phyloP scores from a whole-genome alignment of 2,113 vertebrate species.

The Ploceus nigricollis region DNA sequence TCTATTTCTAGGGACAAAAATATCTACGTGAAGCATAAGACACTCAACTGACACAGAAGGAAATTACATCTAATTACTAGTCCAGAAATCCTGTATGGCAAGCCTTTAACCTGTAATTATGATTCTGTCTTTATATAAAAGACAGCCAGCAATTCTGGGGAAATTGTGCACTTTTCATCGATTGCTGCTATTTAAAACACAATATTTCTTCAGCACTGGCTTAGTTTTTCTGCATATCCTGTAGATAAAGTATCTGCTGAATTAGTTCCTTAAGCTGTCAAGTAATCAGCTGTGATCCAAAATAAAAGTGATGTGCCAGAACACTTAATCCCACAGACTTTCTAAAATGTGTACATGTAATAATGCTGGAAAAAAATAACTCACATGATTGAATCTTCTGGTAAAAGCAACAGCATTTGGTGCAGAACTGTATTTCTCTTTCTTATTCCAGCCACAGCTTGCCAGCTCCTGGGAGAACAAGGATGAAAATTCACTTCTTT shows the following conservation, averaged over 20 bases:
- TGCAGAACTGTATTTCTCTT: slow-evolving; percentile 96
- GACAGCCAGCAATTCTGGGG: background rate
- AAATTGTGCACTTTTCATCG: background rate
- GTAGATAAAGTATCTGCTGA: background rate
- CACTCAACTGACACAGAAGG: background rate
- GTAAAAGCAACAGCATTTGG: slow-evolving; percentile 98
- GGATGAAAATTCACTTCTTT: background rate
- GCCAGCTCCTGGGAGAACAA: slow-evolving; percentile 87
- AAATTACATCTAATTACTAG: background rate
- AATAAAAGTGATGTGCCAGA: background rate
- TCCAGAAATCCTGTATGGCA: background rate
- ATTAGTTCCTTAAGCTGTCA: background rate
- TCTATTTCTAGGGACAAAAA: background rate
- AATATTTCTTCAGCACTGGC: background rate
- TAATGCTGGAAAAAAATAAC: slow-evolving; percentile 13
- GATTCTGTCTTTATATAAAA: background rate
- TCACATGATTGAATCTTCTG: slow-evolving; percentile 97
- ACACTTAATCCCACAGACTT: background rate
- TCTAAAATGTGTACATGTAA: background rate
- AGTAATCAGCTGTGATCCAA: background rate
- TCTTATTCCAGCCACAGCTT: slow-evolving; percentile 99
- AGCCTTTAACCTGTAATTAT: background rate
- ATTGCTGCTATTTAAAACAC: background rate
- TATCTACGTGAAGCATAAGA: background rate
- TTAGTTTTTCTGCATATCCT: background rate